Evolutionary conservation across 1,140 invertebrate species (phyloP), one percentile per base, ranked within the genome.

Genomic region (Palaemon carinicauda): DNA sequence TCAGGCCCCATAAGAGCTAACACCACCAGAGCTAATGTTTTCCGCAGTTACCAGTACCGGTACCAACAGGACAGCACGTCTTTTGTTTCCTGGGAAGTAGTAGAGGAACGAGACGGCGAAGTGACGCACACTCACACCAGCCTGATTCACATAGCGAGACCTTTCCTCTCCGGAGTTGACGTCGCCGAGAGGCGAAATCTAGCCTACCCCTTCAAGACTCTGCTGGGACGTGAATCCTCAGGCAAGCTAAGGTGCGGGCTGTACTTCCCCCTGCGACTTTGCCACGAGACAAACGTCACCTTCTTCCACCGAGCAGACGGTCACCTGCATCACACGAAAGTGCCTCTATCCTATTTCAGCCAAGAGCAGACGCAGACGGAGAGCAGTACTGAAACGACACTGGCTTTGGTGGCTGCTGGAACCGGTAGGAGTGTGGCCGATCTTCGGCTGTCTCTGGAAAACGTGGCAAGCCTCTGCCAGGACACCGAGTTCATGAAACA

Each of bases 131-230:
- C 27, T 19, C 19, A 89, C 78, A 88, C 75, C 3, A 96, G 94
- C 75, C 92, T 97, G 14, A 94, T 97, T 86, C 97, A 95, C 90
- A 93, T 95, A 56, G 94, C 94, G 33, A 93, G 94, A 89, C 95
- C 95, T 24, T 98, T 96, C 92, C 91, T 95, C 69, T 96, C 95
- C 89, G 95, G 95, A 56, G 93, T 97, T 71, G 94, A 96, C 91
- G 95, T 97, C 31, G 96, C 96, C 0, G 96, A 98, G 91, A 94
- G 96, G 84, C 94, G 97, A 89, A 97, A 98, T 91, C 92, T 98
- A 87, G 95, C 96, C 24, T 98, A 97, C 91, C 95, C 96, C 90
- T 97, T 97, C 92, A 91, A 96, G 89, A 97, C 96, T 90, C 92
- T 97, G 7, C 91, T 98, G 29, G 93, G 95, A 14, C 94, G 96